Conservation (phyloP, 1,140 invertebrate genomes). For the Colletes latitarsis region DNA sequence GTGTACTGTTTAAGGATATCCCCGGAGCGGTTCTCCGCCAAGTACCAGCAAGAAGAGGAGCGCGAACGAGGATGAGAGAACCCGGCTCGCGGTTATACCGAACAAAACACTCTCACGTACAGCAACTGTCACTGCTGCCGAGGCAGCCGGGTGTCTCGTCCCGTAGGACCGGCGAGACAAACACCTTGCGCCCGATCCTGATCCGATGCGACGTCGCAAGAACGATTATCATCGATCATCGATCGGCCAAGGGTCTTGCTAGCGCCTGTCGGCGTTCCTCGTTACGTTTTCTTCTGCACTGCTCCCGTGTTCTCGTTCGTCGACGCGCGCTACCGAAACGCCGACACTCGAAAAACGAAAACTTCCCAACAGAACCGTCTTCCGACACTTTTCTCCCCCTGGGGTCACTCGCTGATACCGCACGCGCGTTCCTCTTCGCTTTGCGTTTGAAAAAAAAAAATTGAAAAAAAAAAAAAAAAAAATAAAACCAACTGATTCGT, state of each 20-base stretch:
- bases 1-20: slow-evolving; percentile 54
- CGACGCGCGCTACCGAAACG: neutral
- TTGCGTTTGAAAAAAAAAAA: too few relatives aligned
- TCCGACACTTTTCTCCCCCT: neutral
- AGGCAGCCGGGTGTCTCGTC: slow-evolving; percentile 43
- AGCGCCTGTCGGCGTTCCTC: neutral
- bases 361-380: neutral
- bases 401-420: neutral
- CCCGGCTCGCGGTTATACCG: neutral
- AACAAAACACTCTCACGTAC: slow-evolving; percentile 71
- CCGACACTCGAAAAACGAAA: neutral
- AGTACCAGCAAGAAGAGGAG: slow-evolving; percentile 40
- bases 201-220: neutral
- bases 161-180: slow-evolving; percentile 49
- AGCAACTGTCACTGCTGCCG: slow-evolving; percentile 70
- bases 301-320: neutral
- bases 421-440: neutral
- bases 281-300: neutral
- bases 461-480: too few relatives aligned
- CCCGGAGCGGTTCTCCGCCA: slow-evolving; percentile 28
- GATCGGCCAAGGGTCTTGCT: neutral
- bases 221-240: slow-evolving; percentile 49
- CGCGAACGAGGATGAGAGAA: slow-evolving; percentile 41
- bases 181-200: slow-evolving; percentile 38
- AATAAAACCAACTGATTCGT: too few relatives aligned